Percentiles rank a stretch among this genome's conserved stretches.
These are phyloP conservation scores for Agonopterix arenella DNA, from an alignment of 2,888 invertebrate genomes.

Conservation along the genomic window DNA sequence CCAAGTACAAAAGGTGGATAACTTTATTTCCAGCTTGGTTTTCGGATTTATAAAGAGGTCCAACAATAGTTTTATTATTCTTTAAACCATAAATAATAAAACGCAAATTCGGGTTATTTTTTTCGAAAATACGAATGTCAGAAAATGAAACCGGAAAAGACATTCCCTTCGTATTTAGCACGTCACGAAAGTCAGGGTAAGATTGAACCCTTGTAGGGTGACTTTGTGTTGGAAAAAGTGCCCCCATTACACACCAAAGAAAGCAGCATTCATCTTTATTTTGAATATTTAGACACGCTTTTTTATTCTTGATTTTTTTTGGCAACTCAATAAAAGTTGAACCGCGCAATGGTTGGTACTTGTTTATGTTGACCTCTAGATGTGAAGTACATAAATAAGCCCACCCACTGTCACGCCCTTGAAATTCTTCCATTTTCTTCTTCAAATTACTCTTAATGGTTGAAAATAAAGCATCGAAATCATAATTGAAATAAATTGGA, in stretches of 20 bases:
- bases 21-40: not conserved
- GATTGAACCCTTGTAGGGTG: not conserved
- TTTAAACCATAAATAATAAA: conserved; percentile 3
- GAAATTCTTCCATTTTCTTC: not conserved
- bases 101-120: not conserved
- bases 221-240: not conserved
- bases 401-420: conserved; percentile 2
- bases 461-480: not conserved
- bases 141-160: not conserved
- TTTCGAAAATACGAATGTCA: conserved; percentile 1
- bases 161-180: not conserved
- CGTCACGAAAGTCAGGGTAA: not conserved
- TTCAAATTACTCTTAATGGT: not conserved
- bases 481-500: not conserved
- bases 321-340: not conserved
- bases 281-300: not conserved
- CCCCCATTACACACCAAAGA: not conserved
- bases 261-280: conserved; percentile 2
- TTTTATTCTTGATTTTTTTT: not conserved
- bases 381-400: not conserved
- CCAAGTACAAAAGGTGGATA: not conserved
- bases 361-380: conserved; percentile 1
- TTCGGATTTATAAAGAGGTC: conserved; percentile 1
- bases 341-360: not conserved
- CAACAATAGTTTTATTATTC: not conserved